Conservation (phyloP, 2,888 invertebrate genomes). For the Sinotaia quadrata region DNA sequence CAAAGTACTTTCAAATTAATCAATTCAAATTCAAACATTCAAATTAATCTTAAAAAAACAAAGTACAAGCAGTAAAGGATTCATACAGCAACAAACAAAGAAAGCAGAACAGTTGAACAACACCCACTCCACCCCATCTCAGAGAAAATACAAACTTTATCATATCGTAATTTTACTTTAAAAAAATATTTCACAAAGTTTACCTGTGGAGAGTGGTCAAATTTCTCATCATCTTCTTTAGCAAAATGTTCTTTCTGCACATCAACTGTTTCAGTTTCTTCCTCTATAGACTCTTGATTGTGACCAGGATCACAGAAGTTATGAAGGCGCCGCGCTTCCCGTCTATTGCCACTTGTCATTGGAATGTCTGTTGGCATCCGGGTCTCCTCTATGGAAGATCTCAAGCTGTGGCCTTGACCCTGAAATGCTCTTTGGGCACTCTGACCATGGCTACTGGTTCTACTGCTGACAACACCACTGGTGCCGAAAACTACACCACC, state of each 20-base stretch:
- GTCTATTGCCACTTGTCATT: conserved; percentile 39
- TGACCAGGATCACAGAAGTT: conserved; percentile 50
- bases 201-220: conserved; percentile 25
- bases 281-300: conserved; percentile 53
- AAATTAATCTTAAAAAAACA: too few species aligned
- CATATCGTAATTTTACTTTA: too few species aligned
- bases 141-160: neutral
- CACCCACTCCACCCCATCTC: neutral
- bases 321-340: conserved; percentile 47
- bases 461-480: conserved; percentile 51
- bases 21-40: too few species aligned
- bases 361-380: conserved; percentile 53
- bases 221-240: conserved; percentile 29
- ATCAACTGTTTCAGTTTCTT: conserved; percentile 44
- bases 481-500: conserved; percentile 43
- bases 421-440: conserved; percentile 22
- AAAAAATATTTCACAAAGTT: neutral
- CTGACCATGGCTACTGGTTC: conserved; percentile 50
- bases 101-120: neutral
- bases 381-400: conserved; percentile 32
- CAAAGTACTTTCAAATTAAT: too few species aligned
- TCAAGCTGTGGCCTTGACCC: conserved; percentile 38
- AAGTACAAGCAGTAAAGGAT: neutral
- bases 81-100: neutral
- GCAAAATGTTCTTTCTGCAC: neutral